Percentiles rank a stretch among this genome's conserved stretches.
Evolutionary conservation across 2,888 invertebrate species (phyloP).

Genomic region (Hartigia nigra): DNA sequence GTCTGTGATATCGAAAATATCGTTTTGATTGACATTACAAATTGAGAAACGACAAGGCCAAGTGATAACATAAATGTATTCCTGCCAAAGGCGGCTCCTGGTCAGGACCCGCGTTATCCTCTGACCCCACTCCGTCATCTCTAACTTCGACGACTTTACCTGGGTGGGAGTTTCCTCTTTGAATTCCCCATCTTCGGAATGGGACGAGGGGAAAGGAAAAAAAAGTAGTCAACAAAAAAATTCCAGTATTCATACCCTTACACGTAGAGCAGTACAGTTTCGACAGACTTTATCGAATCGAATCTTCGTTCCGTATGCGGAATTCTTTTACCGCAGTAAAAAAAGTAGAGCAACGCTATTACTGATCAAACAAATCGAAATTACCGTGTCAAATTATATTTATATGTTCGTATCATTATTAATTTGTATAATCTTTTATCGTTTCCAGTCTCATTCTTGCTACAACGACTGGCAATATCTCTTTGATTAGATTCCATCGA

Average conservation of each 20-base stretch:
- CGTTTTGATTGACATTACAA: neutral
- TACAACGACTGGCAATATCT: neutral
- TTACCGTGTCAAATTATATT: neutral
- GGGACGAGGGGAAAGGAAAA: neutral
- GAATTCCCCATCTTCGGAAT: slow-evolving; percentile 40
- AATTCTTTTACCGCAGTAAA: neutral
- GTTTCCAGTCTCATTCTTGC: neutral
- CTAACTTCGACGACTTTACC: slow-evolving; percentile 38
- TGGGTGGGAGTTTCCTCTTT: slow-evolving; percentile 35
- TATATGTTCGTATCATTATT: neutral
- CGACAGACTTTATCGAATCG: neutral
- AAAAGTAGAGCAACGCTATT: too few species aligned
- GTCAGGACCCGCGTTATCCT: slow-evolving; percentile 63
- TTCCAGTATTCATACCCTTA: neutral
- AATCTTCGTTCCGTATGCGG: neutral
- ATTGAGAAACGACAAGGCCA: slow-evolving; percentile 51
- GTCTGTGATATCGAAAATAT: neutral
- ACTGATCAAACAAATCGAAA: too few species aligned
- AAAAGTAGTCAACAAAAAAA: neutral
- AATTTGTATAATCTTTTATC: neutral
- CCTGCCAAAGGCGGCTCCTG: slow-evolving; percentile 60
- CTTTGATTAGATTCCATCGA: neutral
- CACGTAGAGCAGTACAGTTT: neutral
- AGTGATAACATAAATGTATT: slow-evolving; percentile 60
- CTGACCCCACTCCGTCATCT: slow-evolving; percentile 62